These are phyloP conservation scores for Lagodon rhomboides DNA, from an alignment of 2,797 vertebrate genomes.

Conservation along the genomic window DNA sequence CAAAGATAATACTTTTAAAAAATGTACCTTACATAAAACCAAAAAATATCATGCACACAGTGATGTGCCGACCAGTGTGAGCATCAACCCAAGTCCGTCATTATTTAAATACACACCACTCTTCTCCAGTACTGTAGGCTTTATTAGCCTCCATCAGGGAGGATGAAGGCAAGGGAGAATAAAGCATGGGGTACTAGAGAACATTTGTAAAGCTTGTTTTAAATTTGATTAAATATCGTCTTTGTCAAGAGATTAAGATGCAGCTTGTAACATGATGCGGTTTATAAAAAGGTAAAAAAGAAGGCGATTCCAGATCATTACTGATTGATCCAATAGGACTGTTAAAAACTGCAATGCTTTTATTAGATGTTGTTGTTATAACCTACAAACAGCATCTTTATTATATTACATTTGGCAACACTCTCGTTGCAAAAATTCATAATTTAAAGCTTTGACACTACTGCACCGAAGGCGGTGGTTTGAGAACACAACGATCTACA, in stretches of 20 bases:
- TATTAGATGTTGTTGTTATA: neutral
- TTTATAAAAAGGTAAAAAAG: slow-evolving; percentile 10
- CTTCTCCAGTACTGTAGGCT: neutral
- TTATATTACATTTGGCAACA: neutral
- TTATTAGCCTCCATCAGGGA: too few species aligned
- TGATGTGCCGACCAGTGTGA: neutral
- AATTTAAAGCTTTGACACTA: slow-evolving; percentile 16
- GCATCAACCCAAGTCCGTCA: neutral
- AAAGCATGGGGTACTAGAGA: neutral
- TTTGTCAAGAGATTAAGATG: slow-evolving; percentile 34
- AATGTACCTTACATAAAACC: neutral
- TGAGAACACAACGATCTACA: slow-evolving; percentile 22
- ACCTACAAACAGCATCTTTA: slow-evolving; percentile 23
- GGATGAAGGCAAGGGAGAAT: neutral
- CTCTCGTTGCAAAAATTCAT: neutral
- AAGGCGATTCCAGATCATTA: neutral
- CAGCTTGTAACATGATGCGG: slow-evolving; percentile 23
- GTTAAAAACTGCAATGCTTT: neutral
- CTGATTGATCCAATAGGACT: neutral
- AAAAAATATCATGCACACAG: neutral
- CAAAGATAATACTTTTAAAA: slow-evolving; percentile 31
- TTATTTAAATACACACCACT: slow-evolving; percentile 1
- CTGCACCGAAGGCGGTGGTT: neutral
- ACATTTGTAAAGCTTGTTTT: neutral
- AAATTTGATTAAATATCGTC: neutral